Evolutionary conservation across 1,140 invertebrate genomes (phyloP).

Genomic region (Aporrectodea caliginosa): DNA sequence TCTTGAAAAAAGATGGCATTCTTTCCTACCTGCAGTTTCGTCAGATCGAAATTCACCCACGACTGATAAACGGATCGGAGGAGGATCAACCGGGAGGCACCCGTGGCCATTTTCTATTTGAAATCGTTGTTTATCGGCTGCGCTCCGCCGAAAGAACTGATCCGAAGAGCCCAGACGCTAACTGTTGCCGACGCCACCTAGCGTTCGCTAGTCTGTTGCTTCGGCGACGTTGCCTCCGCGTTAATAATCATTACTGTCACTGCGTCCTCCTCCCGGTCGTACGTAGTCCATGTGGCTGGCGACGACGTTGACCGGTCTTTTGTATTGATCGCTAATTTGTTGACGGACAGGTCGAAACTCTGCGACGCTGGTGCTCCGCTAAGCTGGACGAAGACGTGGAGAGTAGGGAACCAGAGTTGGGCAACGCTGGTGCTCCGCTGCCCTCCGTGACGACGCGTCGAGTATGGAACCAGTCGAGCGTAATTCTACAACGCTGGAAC

Average conservation of each 20-base stretch:
- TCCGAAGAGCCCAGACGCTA: no score
- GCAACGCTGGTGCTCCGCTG: not conserved
- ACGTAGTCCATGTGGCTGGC: not conserved
- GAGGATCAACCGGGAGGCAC: no score
- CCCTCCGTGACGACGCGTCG: no score
- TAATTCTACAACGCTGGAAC: no score
- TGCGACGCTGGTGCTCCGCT: not conserved
- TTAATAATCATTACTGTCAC: not conserved
- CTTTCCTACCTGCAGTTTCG: not conserved
- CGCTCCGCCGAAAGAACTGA: no score
- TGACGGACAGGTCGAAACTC: not conserved
- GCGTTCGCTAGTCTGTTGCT: not conserved
- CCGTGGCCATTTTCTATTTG: no score
- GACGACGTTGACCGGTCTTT: not conserved
- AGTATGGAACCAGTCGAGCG: no score
- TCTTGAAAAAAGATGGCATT: no score
- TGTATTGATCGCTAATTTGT: not conserved
- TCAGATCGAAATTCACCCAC: not conserved
- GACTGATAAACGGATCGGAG: not conserved
- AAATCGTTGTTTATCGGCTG: no score
- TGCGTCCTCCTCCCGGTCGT: no score
- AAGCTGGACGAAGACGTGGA: not conserved
- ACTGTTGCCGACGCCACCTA: not conserved
- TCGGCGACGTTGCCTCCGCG: not conserved
- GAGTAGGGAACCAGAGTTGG: not conserved